These are phyloP conservation scores for Malurus splendens DNA, from an alignment of 2,797 vertebrate species.

Conservation along the genomic window DNA sequence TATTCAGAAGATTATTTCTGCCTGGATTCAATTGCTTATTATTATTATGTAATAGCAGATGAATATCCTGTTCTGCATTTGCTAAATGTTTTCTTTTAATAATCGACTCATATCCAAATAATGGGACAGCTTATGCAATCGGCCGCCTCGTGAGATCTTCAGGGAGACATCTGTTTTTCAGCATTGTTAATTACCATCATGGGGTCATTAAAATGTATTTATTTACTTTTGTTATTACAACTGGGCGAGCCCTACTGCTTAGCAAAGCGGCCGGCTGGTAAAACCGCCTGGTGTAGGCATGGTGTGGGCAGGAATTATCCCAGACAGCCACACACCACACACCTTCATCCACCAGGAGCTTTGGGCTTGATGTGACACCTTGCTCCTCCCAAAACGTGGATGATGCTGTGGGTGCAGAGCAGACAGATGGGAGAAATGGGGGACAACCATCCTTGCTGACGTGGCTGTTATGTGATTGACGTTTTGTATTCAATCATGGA, in stretches of 20 bases:
- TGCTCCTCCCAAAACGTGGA: neutral
- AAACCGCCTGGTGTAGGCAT: neutral
- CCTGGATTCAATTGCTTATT: neutral
- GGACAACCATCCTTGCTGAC: neutral
- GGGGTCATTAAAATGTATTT: conserved; percentile 43
- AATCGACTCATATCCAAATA: conserved; percentile 27
- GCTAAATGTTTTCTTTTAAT: conserved; percentile 69
- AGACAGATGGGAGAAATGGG: fast-evolving
- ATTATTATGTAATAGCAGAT: conserved; percentile 47
- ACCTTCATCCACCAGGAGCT: neutral
- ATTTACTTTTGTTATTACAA: conserved; percentile 49
- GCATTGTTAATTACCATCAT: conserved; percentile 30
- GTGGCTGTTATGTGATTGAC: too few relatives aligned
- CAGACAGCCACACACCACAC: neutral
- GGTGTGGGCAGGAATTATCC: conserved; percentile 3
- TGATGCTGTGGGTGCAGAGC: neutral
- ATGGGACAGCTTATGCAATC: conserved; percentile 52
- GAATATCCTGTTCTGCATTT: conserved; percentile 38
- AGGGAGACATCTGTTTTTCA: conserved; percentile 60
- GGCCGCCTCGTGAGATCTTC: neutral
- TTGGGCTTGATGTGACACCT: neutral
- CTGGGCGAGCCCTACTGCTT: conserved; percentile 14
- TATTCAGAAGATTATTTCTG: neutral
- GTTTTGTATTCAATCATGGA: neutral
- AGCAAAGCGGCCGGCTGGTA: neutral